Evolutionary conservation across 2,797 vertebrate species (phyloP), one percentile per base, ranked within the genome.

Genomic region (Pangasius larnaudii): DNA sequence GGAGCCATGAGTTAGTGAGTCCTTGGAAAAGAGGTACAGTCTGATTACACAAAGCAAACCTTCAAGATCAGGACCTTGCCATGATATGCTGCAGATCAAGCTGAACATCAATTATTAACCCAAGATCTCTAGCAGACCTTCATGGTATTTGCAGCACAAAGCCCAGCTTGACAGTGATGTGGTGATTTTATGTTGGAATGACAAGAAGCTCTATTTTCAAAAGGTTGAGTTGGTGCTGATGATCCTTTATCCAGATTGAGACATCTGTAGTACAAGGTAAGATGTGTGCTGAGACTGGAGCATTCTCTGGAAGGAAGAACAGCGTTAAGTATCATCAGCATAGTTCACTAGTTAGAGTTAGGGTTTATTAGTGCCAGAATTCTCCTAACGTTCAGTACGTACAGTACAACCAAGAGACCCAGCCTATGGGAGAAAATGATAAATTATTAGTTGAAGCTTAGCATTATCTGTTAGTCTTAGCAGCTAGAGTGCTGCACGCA

Each of bases 381-480:
- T n/a, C 58, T 2, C 1, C 8, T 36, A 2, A 7, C 33, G 13
- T 42, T 42, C 22, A 42, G 42, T 42, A 71, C 8, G 63, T 58
- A 58, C 63, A 81, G 4, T 56, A 22, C 19, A 87, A 16, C 18
- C 0, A 33, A 71, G 3, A 30, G 24, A 10, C 3, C 18, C 22
- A n/a, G 58, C 46, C 71, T 51, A 53, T 77, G 16, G 9, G 27
- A 65, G 30, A 65, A 74, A 77, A 88, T 88, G 18, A 77, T 84
- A 75, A 77, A 77, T 0, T 74, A 63, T 71, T 65, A 65, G 46
- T 30, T 30, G 30, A 67, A 10, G 42, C 80, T 87, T 65, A 84
- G 69, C 58, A n/a, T 61, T 74, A 84, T 82, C 65, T 75, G 36
- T 39, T 83, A 58, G 53, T 27, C 78, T 58, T 36, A 59, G 56